A percentile compares a stretch with the other conserved stretches of the same genome.
phyloP scores from a whole-genome alignment of 2,888 invertebrate genomes.

The Ptychoptera contaminata region DNA sequence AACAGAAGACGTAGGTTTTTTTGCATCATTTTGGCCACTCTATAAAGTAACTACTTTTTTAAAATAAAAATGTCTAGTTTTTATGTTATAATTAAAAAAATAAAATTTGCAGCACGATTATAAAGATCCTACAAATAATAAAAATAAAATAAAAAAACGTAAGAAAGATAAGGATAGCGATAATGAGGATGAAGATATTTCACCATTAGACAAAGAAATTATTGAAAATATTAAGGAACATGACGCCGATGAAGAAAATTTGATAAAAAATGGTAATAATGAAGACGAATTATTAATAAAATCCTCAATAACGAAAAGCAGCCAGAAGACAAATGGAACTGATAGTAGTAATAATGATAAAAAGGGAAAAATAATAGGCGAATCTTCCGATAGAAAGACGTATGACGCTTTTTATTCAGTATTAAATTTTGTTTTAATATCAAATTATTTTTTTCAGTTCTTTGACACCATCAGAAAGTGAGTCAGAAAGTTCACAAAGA shows the following conservation, averaged over 20 bases:
- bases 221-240: conserved; percentile 28
- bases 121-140: conserved; percentile 42
- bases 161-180: conserved; percentile 75
- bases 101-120: conserved; percentile 53
- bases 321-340: conserved; percentile 8
- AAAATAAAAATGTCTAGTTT: neutral
- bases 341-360: conserved; percentile 17
- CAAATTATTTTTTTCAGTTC: neutral
- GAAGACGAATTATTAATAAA: neutral
- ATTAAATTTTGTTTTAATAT: neutral
- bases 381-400: neutral
- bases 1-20: conserved; percentile 97
- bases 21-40: conserved; percentile 95
- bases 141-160: conserved; percentile 40
- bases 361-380: neutral
- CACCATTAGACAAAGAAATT: conserved; percentile 22
- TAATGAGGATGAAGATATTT: conserved; percentile 46
- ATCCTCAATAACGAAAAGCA: too few species aligned
- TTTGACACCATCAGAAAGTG: conserved; percentile 49
- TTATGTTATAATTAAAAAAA: neutral
- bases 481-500: conserved; percentile 63
- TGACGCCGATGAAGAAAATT: conserved; percentile 15
- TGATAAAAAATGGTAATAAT: neutral
- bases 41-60: conserved; percentile 49
- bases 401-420: neutral